A percentile compares a stretch with the other conserved stretches of the same genome.
These are phyloP conservation scores for Drosophila sproati DNA, from an alignment of 1,140 invertebrate genomes.

Conservation along the genomic window DNA sequence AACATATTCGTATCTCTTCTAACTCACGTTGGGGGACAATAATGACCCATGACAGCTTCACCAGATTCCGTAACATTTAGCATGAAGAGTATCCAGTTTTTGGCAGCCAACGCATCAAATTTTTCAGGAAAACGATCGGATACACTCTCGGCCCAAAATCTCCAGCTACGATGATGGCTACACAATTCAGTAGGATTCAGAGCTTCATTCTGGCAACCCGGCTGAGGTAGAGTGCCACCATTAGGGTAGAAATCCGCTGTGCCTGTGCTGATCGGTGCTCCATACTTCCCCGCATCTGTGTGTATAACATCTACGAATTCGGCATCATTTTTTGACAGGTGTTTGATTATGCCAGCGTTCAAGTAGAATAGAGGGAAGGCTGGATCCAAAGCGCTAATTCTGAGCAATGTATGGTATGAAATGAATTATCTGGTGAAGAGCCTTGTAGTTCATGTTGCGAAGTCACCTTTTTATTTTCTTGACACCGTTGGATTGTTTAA, in stretches of 20 bases:
- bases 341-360: conserved; percentile 85
- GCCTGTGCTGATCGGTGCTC: conserved; percentile 86
- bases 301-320: conserved; percentile 89
- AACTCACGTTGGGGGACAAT: conserved; percentile 75
- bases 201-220: conserved; percentile 86
- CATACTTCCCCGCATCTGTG: conserved; percentile 87
- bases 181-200: conserved; percentile 85
- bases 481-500: conserved; percentile 60
- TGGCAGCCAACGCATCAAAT: conserved; percentile 84
- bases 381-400: conserved; percentile 87
- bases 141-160: conserved; percentile 87
- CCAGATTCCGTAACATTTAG: conserved; percentile 57
- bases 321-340: conserved; percentile 88
- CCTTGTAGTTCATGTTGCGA: neutral
- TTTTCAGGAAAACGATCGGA: conserved; percentile 83
- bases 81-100: conserved; percentile 85
- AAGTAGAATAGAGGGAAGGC: conserved; percentile 87
- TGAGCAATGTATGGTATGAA: conserved; percentile 28
- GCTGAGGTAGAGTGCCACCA: conserved; percentile 86
- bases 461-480: conserved; percentile 77
- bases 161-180: conserved; percentile 88
- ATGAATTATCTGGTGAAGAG: neutral
- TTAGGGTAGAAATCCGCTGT: conserved; percentile 88
- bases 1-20: neutral
- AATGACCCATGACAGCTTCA: conserved; percentile 73